Evolutionary conservation across 1,140 invertebrate genomes (phyloP).

Genomic region (Lucilia cuprina): DNA sequence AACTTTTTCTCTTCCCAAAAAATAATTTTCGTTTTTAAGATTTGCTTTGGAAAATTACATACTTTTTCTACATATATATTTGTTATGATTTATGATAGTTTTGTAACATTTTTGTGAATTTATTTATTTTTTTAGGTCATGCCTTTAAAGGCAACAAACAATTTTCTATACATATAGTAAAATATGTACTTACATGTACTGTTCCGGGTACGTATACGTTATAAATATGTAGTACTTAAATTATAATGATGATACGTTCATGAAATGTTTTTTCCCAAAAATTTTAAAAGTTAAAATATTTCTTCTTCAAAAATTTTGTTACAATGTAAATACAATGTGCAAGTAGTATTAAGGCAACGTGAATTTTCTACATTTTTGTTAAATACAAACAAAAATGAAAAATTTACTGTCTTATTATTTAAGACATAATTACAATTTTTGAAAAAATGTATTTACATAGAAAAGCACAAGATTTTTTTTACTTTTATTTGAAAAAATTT

Average conservation of each 20-base stretch:
- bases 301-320: neutral
- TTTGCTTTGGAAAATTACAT: too few relatives aligned
- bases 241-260: neutral
- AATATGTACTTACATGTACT: too few relatives aligned
- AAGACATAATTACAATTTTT: neutral
- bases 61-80: neutral
- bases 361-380: neutral
- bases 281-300: neutral
- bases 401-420: neutral
- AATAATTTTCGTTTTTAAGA: too few relatives aligned
- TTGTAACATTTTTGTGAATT: neutral
- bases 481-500: too few relatives aligned
- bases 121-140: neutral
- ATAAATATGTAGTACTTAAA: neutral
- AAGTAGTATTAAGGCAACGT: neutral
- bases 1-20: too few relatives aligned
- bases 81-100: constrained; percentile 1
- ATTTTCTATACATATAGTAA: too few relatives aligned
- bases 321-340: neutral
- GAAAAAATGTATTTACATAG: too few relatives aligned
- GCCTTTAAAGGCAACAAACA: neutral
- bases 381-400: neutral
- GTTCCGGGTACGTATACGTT: neutral
- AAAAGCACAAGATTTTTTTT: too few relatives aligned
- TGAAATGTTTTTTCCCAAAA: neutral